Evolutionary conservation across 2,888 invertebrate genomes (phyloP), one percentile per base, ranked within the genome.

Genomic region (Hecatera dysodea): DNA sequence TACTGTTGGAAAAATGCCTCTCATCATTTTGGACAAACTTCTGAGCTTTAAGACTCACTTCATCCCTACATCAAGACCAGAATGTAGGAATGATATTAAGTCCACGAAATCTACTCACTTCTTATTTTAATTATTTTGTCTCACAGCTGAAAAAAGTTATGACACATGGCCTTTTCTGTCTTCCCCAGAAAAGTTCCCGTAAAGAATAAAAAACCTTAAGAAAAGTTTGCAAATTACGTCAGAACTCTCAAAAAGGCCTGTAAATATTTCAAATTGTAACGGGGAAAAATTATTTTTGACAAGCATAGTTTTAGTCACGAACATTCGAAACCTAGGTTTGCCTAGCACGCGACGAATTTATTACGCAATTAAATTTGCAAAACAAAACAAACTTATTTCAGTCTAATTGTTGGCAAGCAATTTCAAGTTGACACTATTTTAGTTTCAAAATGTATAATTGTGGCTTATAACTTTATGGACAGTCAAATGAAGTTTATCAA

Each of bases 281-380:
- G 55, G 27, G 17, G 8, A 46, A 65, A 56, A 44, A 46, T 64
- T 24, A 22, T 48, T 83, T 73, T 61, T 50, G 59, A 56, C 59
- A 52, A 72, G 62, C 53, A 9, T 24, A 68, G 1, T 33, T 44
- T 9, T n/a, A 61, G 74, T 74, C 82, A 83, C 83, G 82, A 72
- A 81, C 56, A 39, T 46, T 75, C 33, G 4, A 1, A 27, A 22
- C 42, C 46, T 74, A 75, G 75, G 29, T 69, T 72, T 71, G 46
- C 52, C 55, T 15, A 55, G 61, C 83, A 83, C 67, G 84, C 84
- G 60, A 80, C 29, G 57, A 63, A 72, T 83, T 80, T 66, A 75
- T 75, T 50, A 62, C 36, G 22, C 57, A 68, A 67, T 76, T 64
- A 44, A 2, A 50, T 22, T 71, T 33, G 52, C 22, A 53, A 62